Conservation (phyloP, 1,140 invertebrate genomes). For the Psilanteris sp. region DNA sequence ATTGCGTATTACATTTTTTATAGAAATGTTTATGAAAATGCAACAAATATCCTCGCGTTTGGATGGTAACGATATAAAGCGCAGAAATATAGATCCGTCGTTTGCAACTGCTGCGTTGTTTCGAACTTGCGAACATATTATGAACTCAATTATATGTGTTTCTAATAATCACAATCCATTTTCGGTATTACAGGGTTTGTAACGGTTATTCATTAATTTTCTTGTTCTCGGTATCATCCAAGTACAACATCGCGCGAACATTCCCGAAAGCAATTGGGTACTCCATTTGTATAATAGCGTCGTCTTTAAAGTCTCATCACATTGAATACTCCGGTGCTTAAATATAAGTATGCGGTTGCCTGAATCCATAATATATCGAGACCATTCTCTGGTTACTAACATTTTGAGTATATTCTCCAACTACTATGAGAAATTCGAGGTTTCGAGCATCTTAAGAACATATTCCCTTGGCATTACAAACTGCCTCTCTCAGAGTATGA, state of each 20-base stretch:
- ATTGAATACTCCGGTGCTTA: constrained; percentile 25
- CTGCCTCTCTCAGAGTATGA: constrained; percentile 17
- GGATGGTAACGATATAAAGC: no score
- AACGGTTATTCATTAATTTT: constrained; percentile 32
- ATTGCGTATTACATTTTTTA: no score
- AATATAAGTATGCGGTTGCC: constrained; percentile 51
- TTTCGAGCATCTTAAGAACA: constrained; percentile 14
- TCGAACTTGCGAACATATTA: background rate
- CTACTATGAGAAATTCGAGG: constrained; percentile 28
- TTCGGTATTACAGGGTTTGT: constrained; percentile 6
- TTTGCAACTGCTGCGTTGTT: no score
- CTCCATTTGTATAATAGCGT: constrained; percentile 32
- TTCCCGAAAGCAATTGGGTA: constrained; percentile 23
- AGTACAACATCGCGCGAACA: constrained; percentile 9
- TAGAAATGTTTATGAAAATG: no score
- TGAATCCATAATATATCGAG: constrained; percentile 42
- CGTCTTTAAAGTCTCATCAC: constrained; percentile 37
- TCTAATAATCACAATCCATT: constrained; percentile 2
- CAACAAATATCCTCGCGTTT: no score
- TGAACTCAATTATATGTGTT: no score
- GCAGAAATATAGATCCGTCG: no score
- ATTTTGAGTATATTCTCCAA: constrained; percentile 31
- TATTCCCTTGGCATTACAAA: constrained; percentile 46
- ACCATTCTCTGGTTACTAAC: constrained; percentile 34
- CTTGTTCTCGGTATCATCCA: constrained; percentile 5